These are phyloP conservation scores for Campoplex nolae DNA, from an alignment of 2,888 invertebrate genomes.

Conservation along the genomic window DNA sequence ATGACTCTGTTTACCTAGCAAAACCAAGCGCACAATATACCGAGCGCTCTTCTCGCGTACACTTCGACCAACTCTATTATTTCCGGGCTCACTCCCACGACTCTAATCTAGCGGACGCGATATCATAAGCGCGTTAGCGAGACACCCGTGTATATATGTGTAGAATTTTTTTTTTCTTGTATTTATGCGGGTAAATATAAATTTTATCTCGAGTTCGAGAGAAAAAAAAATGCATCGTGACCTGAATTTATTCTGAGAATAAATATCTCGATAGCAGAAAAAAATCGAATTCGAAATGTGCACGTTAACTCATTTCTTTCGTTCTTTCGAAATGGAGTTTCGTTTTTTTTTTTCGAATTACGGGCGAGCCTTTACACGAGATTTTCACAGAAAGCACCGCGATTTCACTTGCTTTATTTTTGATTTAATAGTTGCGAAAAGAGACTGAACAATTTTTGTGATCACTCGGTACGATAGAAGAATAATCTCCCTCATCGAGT, in stretches of 20 bases:
- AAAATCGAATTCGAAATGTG: neutral
- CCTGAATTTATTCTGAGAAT: conserved; percentile 29
- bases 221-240: conserved; percentile 26
- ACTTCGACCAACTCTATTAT: conserved; percentile 59
- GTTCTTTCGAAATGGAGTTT: neutral
- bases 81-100: conserved; percentile 62
- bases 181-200: conserved; percentile 26
- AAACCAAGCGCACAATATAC: conserved; percentile 26
- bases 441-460: conserved; percentile 9
- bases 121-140: conserved; percentile 12
- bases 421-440: neutral
- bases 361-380: no score
- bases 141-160: neutral
- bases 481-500: conserved; percentile 49
- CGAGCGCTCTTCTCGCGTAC: conserved; percentile 13
- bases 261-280: conserved; percentile 11
- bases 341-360: neutral
- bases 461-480: conserved; percentile 18
- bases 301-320: neutral
- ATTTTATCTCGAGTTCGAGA: conserved; percentile 22
- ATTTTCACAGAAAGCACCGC: no score
- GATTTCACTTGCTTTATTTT: no score
- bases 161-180: conserved; percentile 28
- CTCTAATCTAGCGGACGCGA: conserved; percentile 60
- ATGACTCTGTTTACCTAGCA: conserved; percentile 57